Percentiles rank a stretch among this genome's conserved stretches.
phyloP scores from a whole-genome alignment of 2,888 invertebrate species.

The Eupithecia subumbrata region DNA sequence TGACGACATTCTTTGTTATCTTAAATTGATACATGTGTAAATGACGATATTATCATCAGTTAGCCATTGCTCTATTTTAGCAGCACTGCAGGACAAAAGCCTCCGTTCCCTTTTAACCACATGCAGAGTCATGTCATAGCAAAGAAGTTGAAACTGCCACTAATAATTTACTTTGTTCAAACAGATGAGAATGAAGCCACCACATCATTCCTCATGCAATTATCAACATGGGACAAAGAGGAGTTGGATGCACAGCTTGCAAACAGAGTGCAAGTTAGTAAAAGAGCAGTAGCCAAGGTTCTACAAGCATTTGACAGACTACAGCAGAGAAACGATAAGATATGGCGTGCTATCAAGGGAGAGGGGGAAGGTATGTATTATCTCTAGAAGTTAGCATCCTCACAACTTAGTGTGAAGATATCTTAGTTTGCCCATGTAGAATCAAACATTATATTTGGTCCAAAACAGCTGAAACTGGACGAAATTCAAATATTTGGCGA shows the following conservation, averaged over 20 bases:
- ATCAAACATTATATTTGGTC: not conserved
- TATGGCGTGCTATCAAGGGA: slow-evolving; percentile 94
- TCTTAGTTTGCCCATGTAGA: not conserved
- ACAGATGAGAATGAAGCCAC: slow-evolving; percentile 98
- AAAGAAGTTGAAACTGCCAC: not conserved
- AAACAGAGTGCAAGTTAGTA: slow-evolving; percentile 97
- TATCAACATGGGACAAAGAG: slow-evolving; percentile 99
- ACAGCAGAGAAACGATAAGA: slow-evolving; percentile 97
- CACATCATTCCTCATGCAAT: slow-evolving; percentile 96
- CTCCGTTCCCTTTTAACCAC: not conserved
- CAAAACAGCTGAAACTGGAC: not conserved
- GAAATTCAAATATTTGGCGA: too few species aligned
- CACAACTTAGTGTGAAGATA: not conserved
- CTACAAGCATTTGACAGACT: slow-evolving; percentile 98
- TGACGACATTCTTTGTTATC: not conserved
- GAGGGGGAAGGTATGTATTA: slow-evolving; percentile 85
- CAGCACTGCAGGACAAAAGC: not conserved
- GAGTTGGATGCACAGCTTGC: slow-evolving; percentile 98
- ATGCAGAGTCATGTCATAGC: not conserved
- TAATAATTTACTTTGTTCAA: not conserved
- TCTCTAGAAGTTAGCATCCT: not conserved
- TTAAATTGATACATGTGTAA: not conserved
- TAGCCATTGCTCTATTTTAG: not conserved
- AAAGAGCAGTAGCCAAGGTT: slow-evolving; percentile 97
- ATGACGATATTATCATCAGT: not conserved